Evolutionary conservation across 2,888 invertebrate species (phyloP), one percentile per base, ranked within the genome.

Genomic region (Ditula angustiorana): DNA sequence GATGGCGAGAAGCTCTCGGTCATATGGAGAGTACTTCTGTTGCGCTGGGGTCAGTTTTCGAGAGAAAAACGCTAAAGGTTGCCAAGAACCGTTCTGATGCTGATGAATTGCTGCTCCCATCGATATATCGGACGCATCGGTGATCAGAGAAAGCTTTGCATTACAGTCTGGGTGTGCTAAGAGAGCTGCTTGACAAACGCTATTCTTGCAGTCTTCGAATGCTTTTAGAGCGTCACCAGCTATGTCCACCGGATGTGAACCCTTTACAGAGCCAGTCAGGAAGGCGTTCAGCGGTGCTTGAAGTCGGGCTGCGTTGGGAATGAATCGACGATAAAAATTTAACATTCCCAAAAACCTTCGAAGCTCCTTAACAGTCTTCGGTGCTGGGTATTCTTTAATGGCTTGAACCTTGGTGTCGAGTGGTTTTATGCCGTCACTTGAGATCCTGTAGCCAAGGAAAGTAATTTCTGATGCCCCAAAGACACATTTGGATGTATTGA

Each of bases 61-160:
- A 4, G 78, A 79, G 61, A 77, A 81, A 58, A 82, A 83, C 3
- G 75, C 75, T 4, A 82, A 52, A 2, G 80, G 80, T 65, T 81
- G 65, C 69, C 74, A 71, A 0, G 61, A 21, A 24, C 68, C 56
- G 7, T 71, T 23, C 69, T 83, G 81, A 55, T 83, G 23, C 69
- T 83, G 82, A 55, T 83, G 76, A n/a, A 86, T 41, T 0, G 70
- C 74, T 4, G 78, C 79, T 2, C 82, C 83, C 11, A 82, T 69
- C 3, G 81, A 73, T 2, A 33, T 61, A 44, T 80, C 75, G 0
- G 81, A 84, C 4, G 83, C 84, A 65, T 83, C 79, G 1, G 67
- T 67, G 4, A 70, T 59, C 5, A 81, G 8, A 13, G 72, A 61
- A 4, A 81, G 49, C 19, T 61, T 35, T 0, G 76, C 73, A 28